phyloP scores from a whole-genome alignment of 2,113 vertebrate genomes.

The Oplegnathus fasciatus region DNA sequence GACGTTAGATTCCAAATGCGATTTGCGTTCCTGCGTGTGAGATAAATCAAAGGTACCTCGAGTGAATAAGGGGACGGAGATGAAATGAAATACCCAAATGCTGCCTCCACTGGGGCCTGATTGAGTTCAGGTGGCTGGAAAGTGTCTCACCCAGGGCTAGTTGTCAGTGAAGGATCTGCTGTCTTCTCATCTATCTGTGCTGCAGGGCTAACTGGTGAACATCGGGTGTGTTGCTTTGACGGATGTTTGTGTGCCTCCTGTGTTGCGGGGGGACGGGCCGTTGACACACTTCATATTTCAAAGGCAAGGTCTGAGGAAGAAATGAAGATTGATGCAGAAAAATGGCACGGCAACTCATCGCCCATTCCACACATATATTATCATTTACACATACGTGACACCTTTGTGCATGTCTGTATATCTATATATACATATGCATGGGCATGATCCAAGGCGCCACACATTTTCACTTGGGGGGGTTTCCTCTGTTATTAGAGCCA shows the following conservation, averaged over 20 bases:
- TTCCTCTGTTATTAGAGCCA: constrained; percentile 84
- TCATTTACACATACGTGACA: constrained; percentile 83
- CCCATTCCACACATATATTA: constrained; percentile 80
- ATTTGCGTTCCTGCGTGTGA: constrained; percentile 49
- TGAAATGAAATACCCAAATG: constrained; percentile 78
- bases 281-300: constrained; percentile 86
- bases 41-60: constrained; percentile 73
- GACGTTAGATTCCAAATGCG: constrained; percentile 48
- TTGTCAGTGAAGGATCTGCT: constrained; percentile 83
- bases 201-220: constrained; percentile 72
- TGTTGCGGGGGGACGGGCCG: constrained; percentile 78
- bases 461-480: constrained; percentile 57
- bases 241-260: constrained; percentile 75
- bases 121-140: constrained; percentile 83
- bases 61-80: constrained; percentile 71
- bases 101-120: constrained; percentile 75
- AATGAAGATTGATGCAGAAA: constrained; percentile 87
- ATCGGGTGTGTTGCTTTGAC: constrained; percentile 74
- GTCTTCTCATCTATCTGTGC: constrained; percentile 71
- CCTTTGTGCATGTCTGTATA: constrained; percentile 56
- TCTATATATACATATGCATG: constrained; percentile 74
- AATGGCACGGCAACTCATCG: constrained; percentile 63
- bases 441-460: constrained; percentile 63
- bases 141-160: constrained; percentile 83
- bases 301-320: constrained; percentile 80